These are phyloP conservation scores for Iphiclides podalirius DNA, from an alignment of 2,888 invertebrate genomes.

Conservation along the genomic window DNA sequence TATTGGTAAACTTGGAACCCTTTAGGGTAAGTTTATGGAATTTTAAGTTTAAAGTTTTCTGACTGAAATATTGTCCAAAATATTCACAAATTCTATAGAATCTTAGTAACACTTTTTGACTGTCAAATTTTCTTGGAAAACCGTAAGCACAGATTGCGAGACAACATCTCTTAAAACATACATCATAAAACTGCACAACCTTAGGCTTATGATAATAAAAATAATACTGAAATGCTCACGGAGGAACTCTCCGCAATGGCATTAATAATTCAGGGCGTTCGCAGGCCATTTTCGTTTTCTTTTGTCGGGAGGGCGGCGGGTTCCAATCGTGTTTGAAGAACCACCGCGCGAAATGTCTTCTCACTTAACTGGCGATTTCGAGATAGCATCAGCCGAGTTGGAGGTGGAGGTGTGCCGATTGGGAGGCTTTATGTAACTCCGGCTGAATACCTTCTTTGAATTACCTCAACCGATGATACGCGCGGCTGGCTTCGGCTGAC, in stretches of 20 bases:
- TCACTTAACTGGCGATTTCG: constrained; percentile 29
- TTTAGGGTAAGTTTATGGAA: too few relatives aligned
- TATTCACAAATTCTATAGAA: too few relatives aligned
- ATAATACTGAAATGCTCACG: constrained; percentile 36
- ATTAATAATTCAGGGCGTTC: constrained; percentile 44
- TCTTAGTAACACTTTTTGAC: too few relatives aligned
- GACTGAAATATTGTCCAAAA: too few relatives aligned
- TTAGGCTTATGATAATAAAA: constrained; percentile 37
- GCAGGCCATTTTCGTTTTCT: constrained; percentile 36
- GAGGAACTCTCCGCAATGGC: constrained; percentile 37
- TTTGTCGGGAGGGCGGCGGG: constrained; percentile 32
- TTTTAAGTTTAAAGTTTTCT: too few relatives aligned
- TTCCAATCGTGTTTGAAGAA: constrained; percentile 37
- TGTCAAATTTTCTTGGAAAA: too few relatives aligned
- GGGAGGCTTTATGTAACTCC: constrained; percentile 11
- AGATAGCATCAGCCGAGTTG: constrained; percentile 19
- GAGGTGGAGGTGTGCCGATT: constrained; percentile 19
- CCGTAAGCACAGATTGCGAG: too few relatives aligned
- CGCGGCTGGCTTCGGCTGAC: too few relatives aligned
- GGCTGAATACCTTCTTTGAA: not conserved
- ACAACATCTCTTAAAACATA: not conserved
- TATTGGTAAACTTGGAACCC: too few relatives aligned
- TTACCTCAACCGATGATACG: too few relatives aligned
- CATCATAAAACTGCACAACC: constrained; percentile 33
- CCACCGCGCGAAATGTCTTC: constrained; percentile 32